These are phyloP conservation scores for zebrafish (Danio rerio) DNA, from an alignment of 2,113 vertebrate species.

Conservation along the genomic window DNA sequence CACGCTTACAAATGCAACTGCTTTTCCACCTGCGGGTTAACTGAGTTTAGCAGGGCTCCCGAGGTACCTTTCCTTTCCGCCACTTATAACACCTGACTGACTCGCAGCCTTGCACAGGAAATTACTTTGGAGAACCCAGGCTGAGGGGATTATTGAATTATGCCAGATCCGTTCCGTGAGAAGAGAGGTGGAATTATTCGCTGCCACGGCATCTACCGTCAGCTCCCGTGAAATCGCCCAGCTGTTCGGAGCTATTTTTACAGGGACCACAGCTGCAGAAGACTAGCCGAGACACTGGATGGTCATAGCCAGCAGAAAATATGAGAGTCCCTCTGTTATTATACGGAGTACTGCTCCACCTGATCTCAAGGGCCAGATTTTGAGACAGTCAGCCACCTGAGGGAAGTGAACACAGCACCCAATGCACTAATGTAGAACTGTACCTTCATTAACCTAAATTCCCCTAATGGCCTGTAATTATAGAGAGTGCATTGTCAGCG, in stretches of 20 bases:
- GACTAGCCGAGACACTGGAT: constrained; percentile 5
- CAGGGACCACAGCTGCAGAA: constrained; percentile 56
- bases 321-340: constrained; percentile 3
- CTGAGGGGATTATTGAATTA: constrained; percentile 55
- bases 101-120: constrained; percentile 39
- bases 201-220: constrained; percentile 43
- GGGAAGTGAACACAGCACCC: constrained; percentile 40
- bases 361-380: background rate
- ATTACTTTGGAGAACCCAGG: constrained; percentile 33
- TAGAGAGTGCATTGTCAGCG: constrained; percentile 62
- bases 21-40: constrained; percentile 30
- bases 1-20: constrained; percentile 19
- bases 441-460: constrained; percentile 66
- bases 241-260: constrained; percentile 60
- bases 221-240: constrained; percentile 60
- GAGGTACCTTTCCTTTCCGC: background rate
- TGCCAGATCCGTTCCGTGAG: constrained; percentile 36
- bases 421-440: constrained; percentile 53
- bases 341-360: constrained; percentile 37
- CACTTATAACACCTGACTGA: constrained; percentile 47
- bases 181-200: constrained; percentile 49
- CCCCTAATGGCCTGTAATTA: constrained; percentile 64
- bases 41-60: constrained; percentile 5
- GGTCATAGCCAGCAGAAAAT: background rate
- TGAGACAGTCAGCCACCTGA: constrained; percentile 38